phyloP scores from a whole-genome alignment of 2,888 invertebrate genomes.

The Chaetogeoica ovagalla region DNA sequence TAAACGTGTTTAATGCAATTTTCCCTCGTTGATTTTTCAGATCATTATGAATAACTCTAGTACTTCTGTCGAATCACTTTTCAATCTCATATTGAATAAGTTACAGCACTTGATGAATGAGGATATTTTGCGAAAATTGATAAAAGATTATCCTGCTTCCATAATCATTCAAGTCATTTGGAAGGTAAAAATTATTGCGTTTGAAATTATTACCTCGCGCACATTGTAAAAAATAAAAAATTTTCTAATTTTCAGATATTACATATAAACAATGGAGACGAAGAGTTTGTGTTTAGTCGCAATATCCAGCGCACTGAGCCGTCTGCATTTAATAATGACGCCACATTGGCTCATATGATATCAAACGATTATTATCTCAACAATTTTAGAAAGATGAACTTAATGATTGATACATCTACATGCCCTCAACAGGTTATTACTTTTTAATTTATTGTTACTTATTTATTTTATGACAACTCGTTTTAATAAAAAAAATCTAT shows the following conservation, averaged over 20 bases:
- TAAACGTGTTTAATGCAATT: too few relatives aligned
- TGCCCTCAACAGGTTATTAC: too few relatives aligned
- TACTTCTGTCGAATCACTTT: constrained; percentile 1
- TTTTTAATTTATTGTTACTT: too few relatives aligned
- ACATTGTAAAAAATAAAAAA: background rate
- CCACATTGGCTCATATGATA: constrained; percentile 5
- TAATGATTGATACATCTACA: too few relatives aligned
- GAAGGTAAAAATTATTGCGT: constrained; percentile 25
- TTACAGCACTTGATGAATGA: constrained; percentile 19
- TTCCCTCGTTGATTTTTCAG: background rate
- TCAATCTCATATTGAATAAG: background rate
- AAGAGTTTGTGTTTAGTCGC: background rate
- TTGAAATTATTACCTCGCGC: background rate
- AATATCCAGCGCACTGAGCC: background rate
- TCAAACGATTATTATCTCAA: background rate
- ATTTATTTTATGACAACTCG: too few relatives aligned
- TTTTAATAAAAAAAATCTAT: too few relatives aligned
- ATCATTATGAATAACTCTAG: constrained; percentile 1
- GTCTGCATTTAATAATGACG: background rate
- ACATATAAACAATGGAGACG: background rate
- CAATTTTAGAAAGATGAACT: too few relatives aligned
- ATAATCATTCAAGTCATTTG: constrained; percentile 20
- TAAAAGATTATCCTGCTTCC: constrained; percentile 16
- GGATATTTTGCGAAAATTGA: background rate
- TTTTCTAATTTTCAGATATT: constrained; percentile 16